A percentile compares a stretch with the other conserved stretches of the same genome.
phyloP scores from a whole-genome alignment of 2,797 vertebrate species.

The Neostethus bicornis region DNA sequence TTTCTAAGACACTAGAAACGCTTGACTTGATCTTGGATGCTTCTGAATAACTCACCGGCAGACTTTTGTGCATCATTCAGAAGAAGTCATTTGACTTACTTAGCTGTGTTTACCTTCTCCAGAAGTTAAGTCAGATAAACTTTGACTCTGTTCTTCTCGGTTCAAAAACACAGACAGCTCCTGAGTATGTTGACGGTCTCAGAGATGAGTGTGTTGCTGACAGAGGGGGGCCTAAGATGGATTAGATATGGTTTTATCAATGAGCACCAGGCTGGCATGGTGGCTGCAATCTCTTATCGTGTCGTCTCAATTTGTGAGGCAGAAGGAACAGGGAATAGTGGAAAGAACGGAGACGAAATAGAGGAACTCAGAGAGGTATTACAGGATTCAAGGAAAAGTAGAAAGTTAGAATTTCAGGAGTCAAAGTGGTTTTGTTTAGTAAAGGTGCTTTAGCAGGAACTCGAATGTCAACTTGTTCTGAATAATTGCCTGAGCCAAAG shows the following conservation, averaged over 20 bases:
- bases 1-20: not conserved
- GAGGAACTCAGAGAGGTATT: conserved; percentile 46
- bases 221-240: conserved; percentile 75
- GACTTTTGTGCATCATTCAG: conserved; percentile 28
- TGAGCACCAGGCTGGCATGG: conserved; percentile 77
- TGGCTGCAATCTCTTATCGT: conserved; percentile 81
- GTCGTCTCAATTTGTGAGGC: conserved; percentile 80
- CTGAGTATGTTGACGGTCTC: conserved; percentile 77
- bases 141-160: conserved; percentile 62
- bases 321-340: conserved; percentile 73
- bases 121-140: conserved; percentile 77
- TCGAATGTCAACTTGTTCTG: conserved; percentile 69
- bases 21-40: conserved; percentile 30
- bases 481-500: conserved; percentile 61
- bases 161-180: conserved; percentile 78
- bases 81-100: conserved; percentile 45
- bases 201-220: conserved; percentile 75
- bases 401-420: conserved; percentile 44
- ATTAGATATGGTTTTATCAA: conserved; percentile 87
- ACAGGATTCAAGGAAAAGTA: conserved; percentile 29
- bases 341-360: conserved; percentile 48
- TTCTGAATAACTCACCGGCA: conserved; percentile 12
- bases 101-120: conserved; percentile 52
- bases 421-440: conserved; percentile 51
- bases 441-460: conserved; percentile 64